Conservation (phyloP, 92 coral and sea anemone genomes). For the Actinostola sp. region DNA sequence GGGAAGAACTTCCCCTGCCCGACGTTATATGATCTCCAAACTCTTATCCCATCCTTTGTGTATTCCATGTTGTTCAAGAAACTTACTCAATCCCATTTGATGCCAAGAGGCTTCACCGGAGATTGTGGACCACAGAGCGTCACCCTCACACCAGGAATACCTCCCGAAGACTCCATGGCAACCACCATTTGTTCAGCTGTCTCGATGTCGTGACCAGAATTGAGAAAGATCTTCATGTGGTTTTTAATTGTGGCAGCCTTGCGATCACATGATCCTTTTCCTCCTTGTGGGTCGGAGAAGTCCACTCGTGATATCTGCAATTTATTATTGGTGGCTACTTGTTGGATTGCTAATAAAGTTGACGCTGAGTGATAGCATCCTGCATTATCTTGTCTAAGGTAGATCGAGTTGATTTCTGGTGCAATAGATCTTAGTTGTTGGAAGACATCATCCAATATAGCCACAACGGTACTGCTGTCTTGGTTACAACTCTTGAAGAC, state of each 20-base stretch:
- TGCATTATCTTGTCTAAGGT: slow-evolving; percentile 40
- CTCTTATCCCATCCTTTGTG: slow-evolving; percentile 26
- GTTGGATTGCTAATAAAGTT: slow-evolving; percentile 9
- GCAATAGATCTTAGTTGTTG: slow-evolving; percentile 15
- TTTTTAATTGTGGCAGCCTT: slow-evolving; percentile 46
- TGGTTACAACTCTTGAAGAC: slow-evolving; percentile 36
- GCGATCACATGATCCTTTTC: slow-evolving; percentile 63
- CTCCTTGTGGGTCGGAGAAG: slow-evolving; percentile 63
- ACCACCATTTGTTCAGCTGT: slow-evolving; percentile 38
- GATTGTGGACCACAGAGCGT: slow-evolving; percentile 26
- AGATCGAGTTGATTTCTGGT: slow-evolving; percentile 35
- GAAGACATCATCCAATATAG: slow-evolving; percentile 39
- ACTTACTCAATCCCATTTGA: slow-evolving; percentile 44
- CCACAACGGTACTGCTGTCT: slow-evolving; percentile 37
- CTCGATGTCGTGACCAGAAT: slow-evolving; percentile 43
- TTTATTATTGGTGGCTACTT: slow-evolving; percentile 19
- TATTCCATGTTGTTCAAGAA: slow-evolving; percentile 33
- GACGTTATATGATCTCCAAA: slow-evolving; percentile 28
- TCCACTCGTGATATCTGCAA: slow-evolving; percentile 17
- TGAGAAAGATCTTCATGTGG: slow-evolving; percentile 26
- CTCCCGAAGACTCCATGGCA: slow-evolving; percentile 34
- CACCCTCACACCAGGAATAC: slow-evolving; percentile 29
- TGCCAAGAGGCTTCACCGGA: background rate
- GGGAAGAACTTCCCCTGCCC: slow-evolving; percentile 15
- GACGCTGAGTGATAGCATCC: slow-evolving; percentile 43